Evolutionary conservation across 2,888 invertebrate genomes (phyloP).

Genomic region (Rhorus exstirpatorius): DNA sequence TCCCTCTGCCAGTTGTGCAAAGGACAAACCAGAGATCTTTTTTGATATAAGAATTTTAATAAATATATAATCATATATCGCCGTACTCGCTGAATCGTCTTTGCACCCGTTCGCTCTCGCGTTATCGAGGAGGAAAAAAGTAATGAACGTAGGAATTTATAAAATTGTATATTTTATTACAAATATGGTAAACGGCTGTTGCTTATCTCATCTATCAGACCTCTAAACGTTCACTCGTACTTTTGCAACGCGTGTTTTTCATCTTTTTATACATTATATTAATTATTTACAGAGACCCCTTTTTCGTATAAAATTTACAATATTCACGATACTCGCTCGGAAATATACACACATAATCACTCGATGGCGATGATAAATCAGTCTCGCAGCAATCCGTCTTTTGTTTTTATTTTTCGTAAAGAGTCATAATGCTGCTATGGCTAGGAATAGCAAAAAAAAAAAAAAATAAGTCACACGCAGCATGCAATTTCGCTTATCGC

Average conservation of each 20-base stretch:
- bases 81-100: no score
- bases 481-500: constrained; percentile 41
- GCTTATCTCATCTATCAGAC: constrained; percentile 60
- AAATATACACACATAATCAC: constrained; percentile 64
- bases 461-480: no score
- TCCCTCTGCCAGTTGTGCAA: constrained; percentile 32
- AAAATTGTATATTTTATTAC: constrained; percentile 80
- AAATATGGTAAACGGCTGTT: constrained; percentile 81
- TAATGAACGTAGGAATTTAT: constrained; percentile 36
- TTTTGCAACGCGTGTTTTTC: constrained; percentile 53
- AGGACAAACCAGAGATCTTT: constrained; percentile 30
- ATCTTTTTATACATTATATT: constrained; percentile 76
- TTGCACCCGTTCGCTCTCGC: not conserved
- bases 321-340: constrained; percentile 71
- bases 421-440: constrained; percentile 71
- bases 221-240: constrained; percentile 64
- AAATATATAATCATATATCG: constrained; percentile 30
- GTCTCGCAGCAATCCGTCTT: constrained; percentile 78
- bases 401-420: constrained; percentile 60
- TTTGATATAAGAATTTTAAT: constrained; percentile 57
- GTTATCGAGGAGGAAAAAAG: constrained; percentile 9
- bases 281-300: constrained; percentile 80
- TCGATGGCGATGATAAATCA: constrained; percentile 81
- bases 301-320: constrained; percentile 80
- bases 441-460: constrained; percentile 72